phyloP scores from a whole-genome alignment of 2,888 invertebrate genomes.

The Eupeodes latifasciatus region DNA sequence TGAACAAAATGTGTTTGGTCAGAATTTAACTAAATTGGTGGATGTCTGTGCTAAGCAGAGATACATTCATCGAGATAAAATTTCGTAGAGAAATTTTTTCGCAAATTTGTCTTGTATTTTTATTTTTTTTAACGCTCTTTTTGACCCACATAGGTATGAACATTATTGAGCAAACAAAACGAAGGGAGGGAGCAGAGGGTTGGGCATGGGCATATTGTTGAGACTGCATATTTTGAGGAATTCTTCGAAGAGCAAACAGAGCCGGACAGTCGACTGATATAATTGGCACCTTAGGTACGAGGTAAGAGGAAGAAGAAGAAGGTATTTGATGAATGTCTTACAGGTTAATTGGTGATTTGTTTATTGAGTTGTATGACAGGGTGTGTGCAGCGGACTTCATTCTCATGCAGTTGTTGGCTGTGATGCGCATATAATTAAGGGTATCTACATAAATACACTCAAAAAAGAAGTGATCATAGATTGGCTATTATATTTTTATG shows the following conservation, averaged over 20 bases:
- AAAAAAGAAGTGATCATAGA: neutral
- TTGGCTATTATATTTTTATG: neutral
- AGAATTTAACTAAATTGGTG: slow-evolving; percentile 50
- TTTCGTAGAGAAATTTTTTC: slow-evolving; percentile 54
- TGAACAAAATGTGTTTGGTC: neutral
- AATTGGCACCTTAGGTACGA: slow-evolving; percentile 69
- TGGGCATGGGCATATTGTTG: neutral
- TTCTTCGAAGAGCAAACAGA: slow-evolving; percentile 55
- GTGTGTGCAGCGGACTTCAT: neutral
- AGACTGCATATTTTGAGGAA: slow-evolving; percentile 23
- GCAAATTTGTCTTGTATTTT: slow-evolving; percentile 7
- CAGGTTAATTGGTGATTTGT: slow-evolving; percentile 75
- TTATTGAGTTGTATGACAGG: slow-evolving; percentile 67
- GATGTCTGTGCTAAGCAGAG: slow-evolving; percentile 64
- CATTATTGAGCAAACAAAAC: neutral
- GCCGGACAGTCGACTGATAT: slow-evolving; percentile 66
- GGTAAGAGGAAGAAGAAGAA: neutral
- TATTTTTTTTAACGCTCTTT: slow-evolving; percentile 42
- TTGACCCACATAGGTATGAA: slow-evolving; percentile 61
- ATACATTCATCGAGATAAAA: slow-evolving; percentile 42
- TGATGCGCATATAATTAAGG: neutral
- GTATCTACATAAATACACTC: too few relatives aligned
- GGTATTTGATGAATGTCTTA: slow-evolving; percentile 71
- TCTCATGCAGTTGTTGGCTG: neutral
- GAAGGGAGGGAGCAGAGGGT: neutral